phyloP scores from a whole-genome alignment of 1,140 invertebrate species.

The Drosophila paulistorum region DNA sequence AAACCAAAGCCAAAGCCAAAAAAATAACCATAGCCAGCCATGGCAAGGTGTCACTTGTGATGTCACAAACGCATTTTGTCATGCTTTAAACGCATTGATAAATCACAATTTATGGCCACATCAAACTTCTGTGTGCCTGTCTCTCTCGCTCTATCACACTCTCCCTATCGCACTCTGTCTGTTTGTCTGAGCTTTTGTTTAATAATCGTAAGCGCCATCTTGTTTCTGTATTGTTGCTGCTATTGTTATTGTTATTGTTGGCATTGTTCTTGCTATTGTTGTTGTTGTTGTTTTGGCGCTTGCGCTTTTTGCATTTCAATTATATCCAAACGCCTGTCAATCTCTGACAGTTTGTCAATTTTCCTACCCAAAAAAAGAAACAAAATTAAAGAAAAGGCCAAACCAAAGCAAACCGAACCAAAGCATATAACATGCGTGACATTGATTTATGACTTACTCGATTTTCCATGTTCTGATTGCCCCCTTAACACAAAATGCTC shows the following conservation, averaged over 20 bases:
- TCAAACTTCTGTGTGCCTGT: conserved; percentile 20
- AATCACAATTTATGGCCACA: conserved; percentile 62
- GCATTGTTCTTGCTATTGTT: conserved; percentile 37
- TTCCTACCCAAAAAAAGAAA: conserved; percentile 32
- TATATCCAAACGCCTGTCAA: conserved; percentile 76
- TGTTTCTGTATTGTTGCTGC: conserved; percentile 49
- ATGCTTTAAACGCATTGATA: conserved; percentile 61
- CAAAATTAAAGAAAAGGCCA: conserved; percentile 1
- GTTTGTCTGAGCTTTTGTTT: conserved; percentile 49
- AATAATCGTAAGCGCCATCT: conserved; percentile 78
- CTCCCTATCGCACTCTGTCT: no score
- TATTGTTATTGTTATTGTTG: conserved; percentile 49
- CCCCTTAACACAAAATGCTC: conserved; percentile 20
- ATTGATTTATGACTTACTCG: conserved; percentile 72
- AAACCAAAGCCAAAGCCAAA: conserved; percentile 18
- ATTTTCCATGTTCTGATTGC: conserved; percentile 47
- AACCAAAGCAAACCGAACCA: background rate
- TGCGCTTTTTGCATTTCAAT: conserved; percentile 82
- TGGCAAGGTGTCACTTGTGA: conserved; percentile 45
- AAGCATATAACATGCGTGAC: conserved; percentile 38
- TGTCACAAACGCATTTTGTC: conserved; percentile 65
- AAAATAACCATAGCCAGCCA: background rate
- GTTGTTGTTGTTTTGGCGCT: conserved; percentile 69
- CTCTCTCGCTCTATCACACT: background rate
- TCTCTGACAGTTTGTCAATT: conserved; percentile 82